Evolutionary conservation across 2,113 vertebrate species (phyloP), one percentile per base, ranked within the genome.

Genomic region (Platysternon megacephalum): DNA sequence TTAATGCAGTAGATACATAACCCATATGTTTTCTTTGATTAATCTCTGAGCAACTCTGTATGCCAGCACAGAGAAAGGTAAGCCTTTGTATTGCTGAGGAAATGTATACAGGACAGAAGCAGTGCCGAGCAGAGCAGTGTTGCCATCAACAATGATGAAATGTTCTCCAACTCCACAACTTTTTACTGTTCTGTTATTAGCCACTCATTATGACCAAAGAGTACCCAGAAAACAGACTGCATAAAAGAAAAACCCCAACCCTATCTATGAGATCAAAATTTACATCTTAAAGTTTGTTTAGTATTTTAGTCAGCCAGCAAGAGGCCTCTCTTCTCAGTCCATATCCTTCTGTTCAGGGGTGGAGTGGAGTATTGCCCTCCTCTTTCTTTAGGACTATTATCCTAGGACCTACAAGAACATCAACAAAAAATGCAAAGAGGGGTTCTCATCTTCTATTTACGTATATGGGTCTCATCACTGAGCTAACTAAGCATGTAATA

Each of bases 21-120:
- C 89, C 94, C 93, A 95, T 94, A 94, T 97, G 90, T 53, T 96
- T 93, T 48, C 76, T 95, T 88, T 93, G 92, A 97, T 92, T 97
- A 90, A 94, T 94, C 74, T 68, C 87, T 85, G 22, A 97, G 83
- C 26, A 93, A 82, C 65, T 95, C 89, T 79, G 35, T 89, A 89
- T 89, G 90, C 90, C 84, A 94, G n/a, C 46, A 83, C 3, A 74
- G 90, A 95, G 74, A 93, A 92, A 42, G 53, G 24, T 26, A 91
- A 29, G 48, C 52, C 92, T 93, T 93, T 89, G 87, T 91, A 91
- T 89, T 52, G 52, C 48, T 79, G 19, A 55, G 19, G 74, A 46
- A 78, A 78, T 4, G 42, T 44, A 26, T 46, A 78, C 39, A 46
- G 51, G 86, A 52, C 39, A 83, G 74, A 88, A 79, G 26, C 80